Base-by-base conservation (phyloP, 2,113 vertebrate genomes). In the Salvator merianae region DNA sequence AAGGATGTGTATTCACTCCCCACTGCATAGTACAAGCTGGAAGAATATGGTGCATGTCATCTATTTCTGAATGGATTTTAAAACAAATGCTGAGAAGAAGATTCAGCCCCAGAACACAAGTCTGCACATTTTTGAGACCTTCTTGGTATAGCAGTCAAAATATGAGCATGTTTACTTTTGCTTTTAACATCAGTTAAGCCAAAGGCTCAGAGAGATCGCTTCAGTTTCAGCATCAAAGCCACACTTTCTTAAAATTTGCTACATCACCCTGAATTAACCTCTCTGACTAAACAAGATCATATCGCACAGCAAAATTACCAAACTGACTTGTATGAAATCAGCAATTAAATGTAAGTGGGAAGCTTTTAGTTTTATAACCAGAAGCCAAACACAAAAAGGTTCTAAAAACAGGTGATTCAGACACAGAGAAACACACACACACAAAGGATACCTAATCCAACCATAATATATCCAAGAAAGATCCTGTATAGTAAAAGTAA, bases 241-340 rank as follows among this genome's bases (percentile, higher is more conserved):
- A 0, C n/a, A 69, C 5, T 18, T 4, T n/a, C 22, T 18, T 76
- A 43, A 43, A 22, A 50, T 65, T 76, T 76, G 72, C 77, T 30
- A n/a, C 12, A 32, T 69, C 14, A 55, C 5, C 16, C 62, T 80
- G 55, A 71, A 77, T 68, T 65, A 74, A 86, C 40, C 26, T 87
- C 62, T 50, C 14, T 34, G 73, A 82, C 36, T 68, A 70, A 86
- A 79, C 50, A 71, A 22, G 73, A 16, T 50, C 32, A 53, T 66
- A 74, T 79, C 26, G 1, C 32, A 63, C 47, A 3, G 53, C 71
- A 53, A 85, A 88, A 85, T 81, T 22, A 87, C 62, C 77, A 79
- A 62, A 8, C 59, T 36, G 28, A 53, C 30, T 70, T 38, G 76
- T 79, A 86, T 89, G 82, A 85, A 88, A 84, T 9, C 66, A 0